Conservation (phyloP, 2,888 invertebrate species). For the Ectropis crepuscularia region DNA sequence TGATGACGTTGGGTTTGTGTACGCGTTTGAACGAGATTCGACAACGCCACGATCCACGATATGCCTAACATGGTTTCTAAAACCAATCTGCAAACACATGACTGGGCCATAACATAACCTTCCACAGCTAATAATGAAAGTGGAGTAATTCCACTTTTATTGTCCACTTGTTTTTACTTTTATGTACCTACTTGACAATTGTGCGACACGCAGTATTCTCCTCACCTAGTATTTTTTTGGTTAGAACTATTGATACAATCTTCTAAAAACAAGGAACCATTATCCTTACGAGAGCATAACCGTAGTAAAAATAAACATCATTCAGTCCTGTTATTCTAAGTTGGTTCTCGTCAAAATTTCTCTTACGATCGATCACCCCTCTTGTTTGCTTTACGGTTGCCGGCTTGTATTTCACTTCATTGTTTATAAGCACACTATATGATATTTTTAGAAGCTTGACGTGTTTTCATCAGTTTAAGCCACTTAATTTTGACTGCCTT, state of each 20-base stretch:
- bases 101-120: no score
- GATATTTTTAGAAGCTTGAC: slow-evolving; percentile 25
- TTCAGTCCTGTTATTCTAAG: slow-evolving; percentile 32
- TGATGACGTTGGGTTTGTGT: no score
- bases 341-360: slow-evolving; percentile 31
- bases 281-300: slow-evolving; percentile 27
- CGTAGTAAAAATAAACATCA: slow-evolving; percentile 38
- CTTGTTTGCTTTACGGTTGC: slow-evolving; percentile 33
- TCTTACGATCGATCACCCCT: slow-evolving; percentile 32
- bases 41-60: no score
- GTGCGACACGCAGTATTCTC: no score
- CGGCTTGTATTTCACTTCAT: slow-evolving; percentile 31
- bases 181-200: no score
- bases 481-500: not conserved
- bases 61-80: no score
- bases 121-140: no score
- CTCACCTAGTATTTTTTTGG: not conserved
- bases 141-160: no score
- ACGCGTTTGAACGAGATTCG: no score
- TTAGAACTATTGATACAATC: slow-evolving; percentile 17
- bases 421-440: slow-evolving; percentile 21
- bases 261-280: slow-evolving; percentile 21
- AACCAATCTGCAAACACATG: no score
- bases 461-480: slow-evolving; percentile 1
- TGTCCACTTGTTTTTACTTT: no score